Evolutionary conservation across 2,888 invertebrate genomes (phyloP).

Genomic region (Orgyia antiqua): DNA sequence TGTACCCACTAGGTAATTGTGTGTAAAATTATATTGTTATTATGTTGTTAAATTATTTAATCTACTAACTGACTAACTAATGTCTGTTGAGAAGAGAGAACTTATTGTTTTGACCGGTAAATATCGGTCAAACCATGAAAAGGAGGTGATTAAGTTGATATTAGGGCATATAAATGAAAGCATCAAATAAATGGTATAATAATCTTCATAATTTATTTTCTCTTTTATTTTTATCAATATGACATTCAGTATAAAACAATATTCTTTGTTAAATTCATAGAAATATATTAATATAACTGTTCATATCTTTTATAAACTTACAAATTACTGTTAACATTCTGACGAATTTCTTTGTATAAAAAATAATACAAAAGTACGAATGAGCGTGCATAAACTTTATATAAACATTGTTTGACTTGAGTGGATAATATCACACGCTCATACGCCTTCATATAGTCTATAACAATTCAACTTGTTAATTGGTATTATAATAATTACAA

Average conservation of each 20-base stretch:
- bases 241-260: constrained; percentile 76
- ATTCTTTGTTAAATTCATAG: constrained; percentile 77
- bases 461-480: constrained; percentile 77
- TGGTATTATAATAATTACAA: constrained; percentile 69
- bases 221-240: constrained; percentile 66
- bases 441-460: constrained; percentile 39
- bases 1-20: no score
- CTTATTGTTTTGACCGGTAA: no score
- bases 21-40: no score
- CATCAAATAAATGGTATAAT: constrained; percentile 67
- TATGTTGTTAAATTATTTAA: no score
- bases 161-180: no score
- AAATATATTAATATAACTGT: constrained; percentile 78
- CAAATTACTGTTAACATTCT: constrained; percentile 76
- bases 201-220: constrained; percentile 76
- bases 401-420: constrained; percentile 10
- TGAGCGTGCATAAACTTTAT: constrained; percentile 21
- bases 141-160: no score
- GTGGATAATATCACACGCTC: constrained; percentile 28
- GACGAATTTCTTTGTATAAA: constrained; percentile 68
- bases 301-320: constrained; percentile 73
- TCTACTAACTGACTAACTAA: no score
- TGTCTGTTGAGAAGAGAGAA: no score
- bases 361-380: constrained; percentile 73
- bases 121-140: no score